These are phyloP conservation scores for Pogonognathellus flavescens DNA, from an alignment of 1,140 invertebrate species.

Conservation along the genomic window DNA sequence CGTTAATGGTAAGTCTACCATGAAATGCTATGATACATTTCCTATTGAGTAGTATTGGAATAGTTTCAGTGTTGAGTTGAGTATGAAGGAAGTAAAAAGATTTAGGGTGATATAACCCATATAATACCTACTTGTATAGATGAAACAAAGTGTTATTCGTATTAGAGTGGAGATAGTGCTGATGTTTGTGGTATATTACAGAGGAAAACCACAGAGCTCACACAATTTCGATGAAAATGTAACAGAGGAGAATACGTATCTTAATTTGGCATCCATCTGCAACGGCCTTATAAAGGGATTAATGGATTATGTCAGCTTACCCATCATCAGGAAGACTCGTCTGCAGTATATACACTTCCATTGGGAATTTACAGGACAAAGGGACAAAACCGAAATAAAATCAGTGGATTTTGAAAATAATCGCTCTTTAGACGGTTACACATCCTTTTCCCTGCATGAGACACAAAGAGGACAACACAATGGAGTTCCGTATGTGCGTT, in stretches of 20 bases:
- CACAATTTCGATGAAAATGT: not conserved
- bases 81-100: no score
- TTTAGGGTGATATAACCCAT: no score
- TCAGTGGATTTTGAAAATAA: not conserved
- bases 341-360: not conserved
- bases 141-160: no score
- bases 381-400: conserved; percentile 7
- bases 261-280: conserved; percentile 42
- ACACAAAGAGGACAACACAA: not conserved
- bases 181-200: not conserved
- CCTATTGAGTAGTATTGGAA: no score
- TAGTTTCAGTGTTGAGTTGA: no score
- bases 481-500: no score
- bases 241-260: not conserved
- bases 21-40: no score
- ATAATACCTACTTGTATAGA: no score
- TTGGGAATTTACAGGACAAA: conserved; percentile 9
- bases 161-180: no score
- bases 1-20: no score
- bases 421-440: not conserved
- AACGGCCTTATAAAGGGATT: conserved; percentile 28
- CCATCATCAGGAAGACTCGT: conserved; percentile 8
- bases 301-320: conserved; percentile 22
- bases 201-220: not conserved
- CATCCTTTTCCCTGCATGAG: not conserved